phyloP scores from a whole-genome alignment of 1,140 invertebrate genomes.

The Orussus abietinus region DNA sequence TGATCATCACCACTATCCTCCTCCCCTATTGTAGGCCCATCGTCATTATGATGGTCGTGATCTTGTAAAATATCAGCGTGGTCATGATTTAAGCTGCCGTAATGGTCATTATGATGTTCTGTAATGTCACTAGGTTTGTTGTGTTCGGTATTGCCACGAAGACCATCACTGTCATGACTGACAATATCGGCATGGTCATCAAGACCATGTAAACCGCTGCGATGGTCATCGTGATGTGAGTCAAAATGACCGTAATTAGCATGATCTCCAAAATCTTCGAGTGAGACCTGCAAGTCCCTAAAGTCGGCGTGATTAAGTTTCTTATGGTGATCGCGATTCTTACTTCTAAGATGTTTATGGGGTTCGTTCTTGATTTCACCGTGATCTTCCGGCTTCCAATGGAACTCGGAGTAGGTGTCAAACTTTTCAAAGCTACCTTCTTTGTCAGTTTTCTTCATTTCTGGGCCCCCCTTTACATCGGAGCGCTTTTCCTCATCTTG shows the following conservation, averaged over 20 bases:
- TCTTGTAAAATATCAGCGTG: background rate
- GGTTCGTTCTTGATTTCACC: no score
- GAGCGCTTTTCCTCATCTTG: no score
- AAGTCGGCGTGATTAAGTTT: no score
- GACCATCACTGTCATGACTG: constrained; percentile 1
- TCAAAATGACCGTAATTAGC: background rate
- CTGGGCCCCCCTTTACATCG: no score
- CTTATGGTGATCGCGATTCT: no score
- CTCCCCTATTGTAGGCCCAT: background rate
- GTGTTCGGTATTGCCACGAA: no score
- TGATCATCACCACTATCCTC: background rate
- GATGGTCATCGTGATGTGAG: background rate
- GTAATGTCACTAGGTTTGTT: background rate
- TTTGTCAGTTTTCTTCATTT: no score
- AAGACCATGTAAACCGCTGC: background rate
- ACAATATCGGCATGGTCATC: background rate
- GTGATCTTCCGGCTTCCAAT: no score
- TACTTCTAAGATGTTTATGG: no score
- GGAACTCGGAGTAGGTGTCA: no score
- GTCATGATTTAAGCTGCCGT: background rate
- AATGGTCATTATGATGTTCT: background rate
- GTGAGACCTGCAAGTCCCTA: no score
- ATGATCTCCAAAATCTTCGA: background rate
- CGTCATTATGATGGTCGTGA: background rate
- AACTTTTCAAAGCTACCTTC: no score